Conservation (phyloP, 2,113 vertebrate genomes). For the Lepisosteus osseus region DNA sequence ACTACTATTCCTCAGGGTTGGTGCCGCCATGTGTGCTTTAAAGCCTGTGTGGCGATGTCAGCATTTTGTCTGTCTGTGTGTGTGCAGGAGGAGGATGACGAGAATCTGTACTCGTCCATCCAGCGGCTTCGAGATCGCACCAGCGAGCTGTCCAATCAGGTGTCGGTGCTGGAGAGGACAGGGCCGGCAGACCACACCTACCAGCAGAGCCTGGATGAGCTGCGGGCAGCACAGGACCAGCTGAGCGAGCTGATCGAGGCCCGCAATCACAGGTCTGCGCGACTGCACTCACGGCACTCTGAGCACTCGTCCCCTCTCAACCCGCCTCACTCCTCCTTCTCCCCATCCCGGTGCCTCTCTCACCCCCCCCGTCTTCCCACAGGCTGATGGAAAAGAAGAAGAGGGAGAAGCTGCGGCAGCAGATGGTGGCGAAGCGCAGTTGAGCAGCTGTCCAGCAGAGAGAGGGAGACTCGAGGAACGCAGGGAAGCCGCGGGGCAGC, state of each 20-base stretch:
- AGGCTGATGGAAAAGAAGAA: conserved; percentile 82
- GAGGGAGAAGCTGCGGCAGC: conserved; percentile 69
- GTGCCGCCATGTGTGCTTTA: too few species aligned
- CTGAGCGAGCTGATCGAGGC: conserved; percentile 79
- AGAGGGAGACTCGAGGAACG: conserved; percentile 1
- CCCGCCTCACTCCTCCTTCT: not conserved
- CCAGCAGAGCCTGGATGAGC: conserved; percentile 77
- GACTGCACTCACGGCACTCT: not conserved
- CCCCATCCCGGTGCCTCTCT: not conserved
- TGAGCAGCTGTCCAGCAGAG: conserved; percentile 40
- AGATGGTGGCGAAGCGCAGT: conserved; percentile 72
- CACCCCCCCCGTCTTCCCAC: not conserved
- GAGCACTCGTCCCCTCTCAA: not conserved
- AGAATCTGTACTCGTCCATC: conserved; percentile 82
- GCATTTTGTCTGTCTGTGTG: not conserved
- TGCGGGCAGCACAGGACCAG: conserved; percentile 70
- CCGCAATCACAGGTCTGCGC: conserved; percentile 74
- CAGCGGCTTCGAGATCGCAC: conserved; percentile 78
- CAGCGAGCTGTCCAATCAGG: conserved; percentile 74
- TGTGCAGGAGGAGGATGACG: conserved; percentile 78
- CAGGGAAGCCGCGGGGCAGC: not conserved
- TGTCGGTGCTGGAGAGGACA: conserved; percentile 71
- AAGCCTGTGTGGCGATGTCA: not conserved
- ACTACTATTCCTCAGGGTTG: too few species aligned
- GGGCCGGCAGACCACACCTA: conserved; percentile 71